Evolutionary conservation across 2,888 invertebrate species (phyloP).

Genomic region (Unio delphinus): DNA sequence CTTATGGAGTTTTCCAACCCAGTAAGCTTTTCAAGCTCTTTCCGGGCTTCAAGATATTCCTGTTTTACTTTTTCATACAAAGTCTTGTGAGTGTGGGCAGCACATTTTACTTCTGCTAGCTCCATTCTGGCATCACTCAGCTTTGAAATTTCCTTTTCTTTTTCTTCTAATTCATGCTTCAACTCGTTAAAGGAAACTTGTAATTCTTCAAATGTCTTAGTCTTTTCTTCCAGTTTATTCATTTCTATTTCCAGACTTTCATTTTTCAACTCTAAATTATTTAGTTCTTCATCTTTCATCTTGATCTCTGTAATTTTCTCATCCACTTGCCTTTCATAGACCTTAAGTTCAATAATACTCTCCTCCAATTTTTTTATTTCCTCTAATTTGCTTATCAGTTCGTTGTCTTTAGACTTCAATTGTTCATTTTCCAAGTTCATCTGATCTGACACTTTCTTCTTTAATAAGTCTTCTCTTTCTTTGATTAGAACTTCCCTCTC

Average conservation of each 20-base stretch:
- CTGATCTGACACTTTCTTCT: slow-evolving; percentile 4
- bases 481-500: no score
- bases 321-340: slow-evolving; percentile 8
- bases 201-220: slow-evolving; percentile 18
- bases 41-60: slow-evolving; percentile 24
- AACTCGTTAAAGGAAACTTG: slow-evolving; percentile 10
- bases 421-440: not conserved
- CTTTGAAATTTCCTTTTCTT: slow-evolving; percentile 8
- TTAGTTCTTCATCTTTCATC: slow-evolving; percentile 8
- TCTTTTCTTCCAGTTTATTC: slow-evolving; percentile 19
- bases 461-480: not conserved
- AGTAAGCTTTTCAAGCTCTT: slow-evolving; percentile 15
- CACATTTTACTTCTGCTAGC: slow-evolving; percentile 44
- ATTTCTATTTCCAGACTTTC: slow-evolving; percentile 9
- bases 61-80: slow-evolving; percentile 39
- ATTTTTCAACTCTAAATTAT: not conserved
- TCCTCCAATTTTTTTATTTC: not conserved
- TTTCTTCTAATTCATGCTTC: slow-evolving; percentile 10
- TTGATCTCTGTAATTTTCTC: slow-evolving; percentile 8
- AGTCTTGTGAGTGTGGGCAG: slow-evolving; percentile 42
- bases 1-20: slow-evolving; percentile 7
- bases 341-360: slow-evolving; percentile 5
- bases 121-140: slow-evolving; percentile 33
- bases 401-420: not conserved
- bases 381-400: not conserved